These are phyloP conservation scores for Tipula helvola DNA, from an alignment of 2,888 invertebrate species.

Conservation along the genomic window DNA sequence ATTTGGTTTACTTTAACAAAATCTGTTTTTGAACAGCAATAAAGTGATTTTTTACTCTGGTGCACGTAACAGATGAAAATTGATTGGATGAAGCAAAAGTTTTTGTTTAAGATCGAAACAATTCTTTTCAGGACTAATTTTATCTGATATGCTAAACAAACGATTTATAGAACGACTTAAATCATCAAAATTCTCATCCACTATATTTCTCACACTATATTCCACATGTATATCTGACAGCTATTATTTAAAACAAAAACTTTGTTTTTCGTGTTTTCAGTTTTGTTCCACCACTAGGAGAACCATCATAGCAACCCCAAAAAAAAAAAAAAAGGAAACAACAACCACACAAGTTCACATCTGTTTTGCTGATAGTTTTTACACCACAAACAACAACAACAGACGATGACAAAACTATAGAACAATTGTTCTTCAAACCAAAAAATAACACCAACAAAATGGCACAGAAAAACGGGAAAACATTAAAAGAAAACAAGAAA, in stretches of 20 bases:
- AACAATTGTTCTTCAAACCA: background rate
- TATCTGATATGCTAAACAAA: background rate
- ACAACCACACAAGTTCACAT: background rate
- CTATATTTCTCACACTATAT: background rate
- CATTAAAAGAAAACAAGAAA: background rate
- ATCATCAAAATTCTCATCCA: background rate
- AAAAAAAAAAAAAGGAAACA: background rate
- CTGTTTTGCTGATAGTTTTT: background rate
- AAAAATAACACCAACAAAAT: background rate
- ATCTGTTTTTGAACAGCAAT: background rate
- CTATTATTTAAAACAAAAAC: background rate
- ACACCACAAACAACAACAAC: background rate
- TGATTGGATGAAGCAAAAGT: background rate
- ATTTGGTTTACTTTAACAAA: background rate
- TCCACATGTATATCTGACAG: background rate
- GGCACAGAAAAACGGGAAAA: background rate
- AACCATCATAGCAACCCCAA: background rate
- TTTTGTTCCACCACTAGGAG: background rate
- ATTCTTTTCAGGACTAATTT: background rate
- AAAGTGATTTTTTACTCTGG: background rate
- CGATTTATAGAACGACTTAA: background rate
- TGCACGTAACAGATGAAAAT: background rate
- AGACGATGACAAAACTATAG: background rate
- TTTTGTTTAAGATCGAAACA: background rate
- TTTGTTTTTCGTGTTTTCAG: background rate